Evolutionary conservation across 2,113 vertebrate species (phyloP), one percentile per base, ranked within the genome.

Genomic region (Pollimyrus isidori): DNA sequence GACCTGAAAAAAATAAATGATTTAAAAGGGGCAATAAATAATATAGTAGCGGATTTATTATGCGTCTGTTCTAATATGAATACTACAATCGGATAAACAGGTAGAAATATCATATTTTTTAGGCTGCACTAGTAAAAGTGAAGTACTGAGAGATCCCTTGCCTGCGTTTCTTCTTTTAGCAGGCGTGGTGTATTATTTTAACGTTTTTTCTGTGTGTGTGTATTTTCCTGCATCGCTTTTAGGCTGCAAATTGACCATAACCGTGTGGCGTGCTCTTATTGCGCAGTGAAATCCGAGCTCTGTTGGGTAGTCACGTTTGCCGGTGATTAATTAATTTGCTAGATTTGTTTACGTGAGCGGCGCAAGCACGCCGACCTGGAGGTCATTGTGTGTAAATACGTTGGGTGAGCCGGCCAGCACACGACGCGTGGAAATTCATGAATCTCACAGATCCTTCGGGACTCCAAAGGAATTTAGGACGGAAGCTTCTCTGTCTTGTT

Each of bases 311-410:
- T 80, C 73, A 80, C 73, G 73, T 80, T 80, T 80, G 35, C 73
- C 73, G 17, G 73, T 80, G 73, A 80, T 80, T 80, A 80, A 80
- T 80, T 80, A 80, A 80, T 80, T 80, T 80, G 73, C 35, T 80
- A 80, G 73, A 80, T 80, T 80, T 80, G 73, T 80, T 80, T 80
- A 80, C 73, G 35, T 80, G 73, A 80, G 35, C 73, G 35, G 4
- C 42, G 73, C 35, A 80, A 80, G 73, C 15, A 17, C 15, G 73
- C 73, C 35, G 73, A 42, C 73, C 73, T 35, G 35, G 30, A 80
- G 73, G 73, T 80, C 73, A 80, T 80, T 19, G 35, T 80, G 73
- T 80, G 73, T 76, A 76, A 80, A 80, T 80, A 80, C 35, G 35
- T 19, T 42, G 73, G 13, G 30, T 39, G 35, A 80, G 73, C 35